Evolutionary conservation across 2,797 vertebrate species (phyloP).

Genomic region (Valencia hispanica): DNA sequence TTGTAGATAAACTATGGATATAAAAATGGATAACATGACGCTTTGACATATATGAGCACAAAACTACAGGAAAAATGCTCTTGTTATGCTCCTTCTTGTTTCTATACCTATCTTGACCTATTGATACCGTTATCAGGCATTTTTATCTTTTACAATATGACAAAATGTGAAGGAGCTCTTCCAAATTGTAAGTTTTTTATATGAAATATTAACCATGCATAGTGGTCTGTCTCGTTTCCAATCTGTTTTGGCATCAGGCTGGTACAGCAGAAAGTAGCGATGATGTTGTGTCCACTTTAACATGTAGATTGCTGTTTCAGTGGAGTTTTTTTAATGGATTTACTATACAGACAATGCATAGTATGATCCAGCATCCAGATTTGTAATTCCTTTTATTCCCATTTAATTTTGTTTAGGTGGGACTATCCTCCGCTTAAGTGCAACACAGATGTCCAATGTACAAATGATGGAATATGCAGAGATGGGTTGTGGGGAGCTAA

Average conservation of each 20-base stretch:
- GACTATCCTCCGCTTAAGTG: conserved; percentile 84
- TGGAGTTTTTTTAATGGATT: background rate
- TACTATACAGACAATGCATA: background rate
- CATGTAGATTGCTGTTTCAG: background rate
- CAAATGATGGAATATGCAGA: conserved; percentile 80
- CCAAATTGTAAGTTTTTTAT: background rate
- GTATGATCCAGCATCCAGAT: background rate
- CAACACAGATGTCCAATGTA: conserved; percentile 84
- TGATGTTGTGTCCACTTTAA: background rate
- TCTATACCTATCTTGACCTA: background rate
- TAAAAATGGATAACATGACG: background rate
- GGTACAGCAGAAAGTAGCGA: background rate
- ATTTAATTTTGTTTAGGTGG: conserved; percentile 76
- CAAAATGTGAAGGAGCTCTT: background rate
- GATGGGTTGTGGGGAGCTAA: conserved; percentile 86
- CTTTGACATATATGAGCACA: background rate
- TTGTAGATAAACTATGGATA: background rate
- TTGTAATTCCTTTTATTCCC: background rate
- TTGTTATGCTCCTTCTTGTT: background rate
- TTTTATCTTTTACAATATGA: background rate
- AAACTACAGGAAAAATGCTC: background rate
- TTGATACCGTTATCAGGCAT: background rate
- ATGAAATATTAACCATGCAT: background rate
- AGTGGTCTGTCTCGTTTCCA: background rate
- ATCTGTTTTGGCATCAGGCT: background rate